Evolutionary conservation across 2,113 vertebrate species (phyloP).

Genomic region (Petromus typicus): DNA sequence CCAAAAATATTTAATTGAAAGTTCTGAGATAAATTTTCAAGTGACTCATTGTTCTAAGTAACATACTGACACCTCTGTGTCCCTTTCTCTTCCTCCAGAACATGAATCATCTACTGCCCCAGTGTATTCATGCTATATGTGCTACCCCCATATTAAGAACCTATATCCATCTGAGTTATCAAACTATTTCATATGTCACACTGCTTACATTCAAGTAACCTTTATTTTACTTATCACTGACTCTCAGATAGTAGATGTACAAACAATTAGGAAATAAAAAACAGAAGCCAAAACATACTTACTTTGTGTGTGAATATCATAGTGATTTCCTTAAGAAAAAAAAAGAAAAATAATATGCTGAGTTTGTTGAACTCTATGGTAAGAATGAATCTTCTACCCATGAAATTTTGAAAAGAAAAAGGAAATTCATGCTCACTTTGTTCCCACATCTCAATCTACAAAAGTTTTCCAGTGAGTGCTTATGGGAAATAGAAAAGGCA

Average conservation of each 20-base stretch:
- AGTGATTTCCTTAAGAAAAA: neutral
- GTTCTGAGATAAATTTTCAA: neutral
- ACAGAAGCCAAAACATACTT: neutral
- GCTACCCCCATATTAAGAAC: neutral
- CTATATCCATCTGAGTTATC: neutral
- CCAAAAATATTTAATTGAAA: neutral
- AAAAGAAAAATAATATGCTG: neutral
- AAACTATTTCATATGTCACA: neutral
- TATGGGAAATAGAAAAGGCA: neutral
- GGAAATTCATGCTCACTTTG: neutral
- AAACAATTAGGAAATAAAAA: neutral
- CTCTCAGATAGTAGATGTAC: neutral
- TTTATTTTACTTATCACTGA: neutral
- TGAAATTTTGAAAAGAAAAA: neutral
- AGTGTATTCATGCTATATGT: neutral
- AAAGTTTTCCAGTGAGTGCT: neutral
- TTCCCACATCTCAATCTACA: neutral
- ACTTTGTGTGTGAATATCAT: neutral
- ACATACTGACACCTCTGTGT: neutral
- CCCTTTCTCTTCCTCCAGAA: no score
- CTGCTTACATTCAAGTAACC: neutral
- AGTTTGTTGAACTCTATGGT: neutral
- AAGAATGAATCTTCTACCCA: neutral
- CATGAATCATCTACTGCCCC: neutral
- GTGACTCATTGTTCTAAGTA: neutral